Evolutionary conservation across 2,888 invertebrate genomes (phyloP).

Genomic region (Phoenoteleia sp.): DNA sequence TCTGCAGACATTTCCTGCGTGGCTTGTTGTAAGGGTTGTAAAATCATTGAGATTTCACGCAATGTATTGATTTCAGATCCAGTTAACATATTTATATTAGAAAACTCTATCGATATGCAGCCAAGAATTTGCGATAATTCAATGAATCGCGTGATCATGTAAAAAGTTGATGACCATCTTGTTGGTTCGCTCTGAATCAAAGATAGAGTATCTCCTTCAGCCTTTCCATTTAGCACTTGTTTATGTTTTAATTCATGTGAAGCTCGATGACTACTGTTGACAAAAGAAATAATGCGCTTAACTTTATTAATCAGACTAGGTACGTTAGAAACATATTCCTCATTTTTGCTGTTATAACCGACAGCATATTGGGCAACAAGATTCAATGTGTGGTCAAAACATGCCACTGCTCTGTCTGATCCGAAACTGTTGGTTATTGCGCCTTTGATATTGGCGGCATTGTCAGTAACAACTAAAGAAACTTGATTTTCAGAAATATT

Average conservation of each 20-base stretch:
- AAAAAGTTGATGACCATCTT: constrained; percentile 76
- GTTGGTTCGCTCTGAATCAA: constrained; percentile 69
- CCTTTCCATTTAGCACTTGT: constrained; percentile 68
- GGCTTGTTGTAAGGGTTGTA: constrained; percentile 78
- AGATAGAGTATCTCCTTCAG: constrained; percentile 66
- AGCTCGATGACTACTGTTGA: constrained; percentile 68
- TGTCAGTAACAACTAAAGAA: constrained; percentile 65
- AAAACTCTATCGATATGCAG: constrained; percentile 80
- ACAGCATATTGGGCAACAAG: constrained; percentile 66
- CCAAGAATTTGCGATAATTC: constrained; percentile 81
- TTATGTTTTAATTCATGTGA: constrained; percentile 68
- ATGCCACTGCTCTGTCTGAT: constrained; percentile 40
- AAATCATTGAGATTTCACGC: constrained; percentile 76
- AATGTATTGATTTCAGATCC: constrained; percentile 77
- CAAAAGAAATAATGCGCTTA: constrained; percentile 68
- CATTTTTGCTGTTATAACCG: constrained; percentile 32
- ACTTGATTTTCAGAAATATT: constrained; percentile 18
- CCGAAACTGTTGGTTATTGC: constrained; percentile 35
- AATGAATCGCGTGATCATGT: constrained; percentile 79
- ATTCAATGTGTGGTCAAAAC: constrained; percentile 68
- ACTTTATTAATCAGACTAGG: constrained; percentile 61
- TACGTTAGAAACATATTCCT: constrained; percentile 30
- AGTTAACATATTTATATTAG: constrained; percentile 80
- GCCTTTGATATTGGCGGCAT: constrained; percentile 65
- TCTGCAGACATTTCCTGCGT: constrained; percentile 79